These are phyloP conservation scores for Tenualosa ilisha DNA, from an alignment of 2,797 vertebrate species.

Conservation along the genomic window DNA sequence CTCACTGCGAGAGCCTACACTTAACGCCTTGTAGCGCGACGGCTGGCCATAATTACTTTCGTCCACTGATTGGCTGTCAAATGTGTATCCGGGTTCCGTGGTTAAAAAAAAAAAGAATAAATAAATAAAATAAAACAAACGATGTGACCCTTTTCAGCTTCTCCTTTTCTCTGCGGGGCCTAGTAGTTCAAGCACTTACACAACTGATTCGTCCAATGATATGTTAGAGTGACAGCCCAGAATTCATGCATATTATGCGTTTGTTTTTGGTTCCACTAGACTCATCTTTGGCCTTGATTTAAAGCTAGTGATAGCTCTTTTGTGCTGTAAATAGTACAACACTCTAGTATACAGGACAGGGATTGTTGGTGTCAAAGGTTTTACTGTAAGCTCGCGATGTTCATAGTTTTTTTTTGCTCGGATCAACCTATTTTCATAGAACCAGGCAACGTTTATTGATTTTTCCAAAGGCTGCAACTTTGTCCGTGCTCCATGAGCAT, in stretches of 20 bases:
- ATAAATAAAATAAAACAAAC: conserved; percentile 36
- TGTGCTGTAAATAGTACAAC: not conserved
- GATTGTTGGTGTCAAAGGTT: not conserved
- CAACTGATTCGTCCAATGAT: conserved; percentile 68
- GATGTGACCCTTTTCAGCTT: conserved; percentile 69
- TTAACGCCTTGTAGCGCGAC: not conserved
- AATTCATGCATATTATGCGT: conserved; percentile 49
- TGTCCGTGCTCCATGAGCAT: conserved; percentile 26
- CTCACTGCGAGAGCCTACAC: not conserved
- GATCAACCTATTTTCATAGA: conserved; percentile 21
- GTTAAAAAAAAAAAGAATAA: conserved; percentile 37
- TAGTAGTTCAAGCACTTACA: conserved; percentile 76
- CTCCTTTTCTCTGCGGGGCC: conserved; percentile 65
- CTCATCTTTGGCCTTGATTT: conserved; percentile 45
- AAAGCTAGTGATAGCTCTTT: not conserved
- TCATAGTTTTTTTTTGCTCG: not conserved
- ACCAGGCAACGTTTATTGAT: conserved; percentile 40
- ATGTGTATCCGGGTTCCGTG: conserved; percentile 28
- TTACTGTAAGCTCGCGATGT: not conserved
- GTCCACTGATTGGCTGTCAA: conserved; percentile 41
- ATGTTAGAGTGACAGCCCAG: conserved; percentile 66
- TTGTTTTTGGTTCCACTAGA: conserved; percentile 47
- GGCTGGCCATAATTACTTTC: conserved; percentile 37
- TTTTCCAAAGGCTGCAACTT: conserved; percentile 42
- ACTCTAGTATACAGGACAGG: not conserved